Base-by-base conservation (phyloP, 2,113 vertebrate species). In the Periophthalmodon schlosseri region DNA sequence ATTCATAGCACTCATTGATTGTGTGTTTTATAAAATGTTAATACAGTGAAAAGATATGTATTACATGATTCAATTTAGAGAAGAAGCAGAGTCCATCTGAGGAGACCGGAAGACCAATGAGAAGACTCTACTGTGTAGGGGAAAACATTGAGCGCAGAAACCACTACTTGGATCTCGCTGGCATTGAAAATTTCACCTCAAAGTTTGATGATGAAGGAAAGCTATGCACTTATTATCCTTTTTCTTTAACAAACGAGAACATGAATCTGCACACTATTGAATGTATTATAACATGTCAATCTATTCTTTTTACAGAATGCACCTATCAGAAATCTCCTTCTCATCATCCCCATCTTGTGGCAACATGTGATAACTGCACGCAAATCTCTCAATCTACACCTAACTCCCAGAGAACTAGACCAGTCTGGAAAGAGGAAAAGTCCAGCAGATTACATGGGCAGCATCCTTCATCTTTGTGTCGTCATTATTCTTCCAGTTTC, bases 111-210 rank as follows among this genome's bases (percentile, higher is more conserved):
- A 44, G 47, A n/a, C 56, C 72, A 13, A 72, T 63, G 18, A 86
- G 49, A 72, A 78, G 77, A 73, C 91, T 91, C 47, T 95, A 95
- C 23, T 95, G 95, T 7, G 93, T 94, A 20, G 95, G 97, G 77
- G 97, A 97, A 91, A 97, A 97, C 89, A 95, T 95, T 57, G 97
- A 98, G 89, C 95, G 96, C 90, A 95, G 96, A 93, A 97, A 97
- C 94, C 96, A 97, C 94, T 98, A 98, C 88, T 93, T 96, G 88
- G 96, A 97, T 88, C 94, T 97, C 39, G 96, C 95, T 21, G 97
- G 97, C 70, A 96, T 97, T 87, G 96, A 98, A 87, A 97, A 97
- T 92, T 97, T 95, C 85, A 93, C 95, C 0, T 97, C 96, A 44
- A 95, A 94, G 83, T 96, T 96, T 86, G 95, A 96, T 36, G 44